Evolutionary conservation across 2,888 invertebrate species (phyloP).

Genomic region (Hypomecis atomaria): DNA sequence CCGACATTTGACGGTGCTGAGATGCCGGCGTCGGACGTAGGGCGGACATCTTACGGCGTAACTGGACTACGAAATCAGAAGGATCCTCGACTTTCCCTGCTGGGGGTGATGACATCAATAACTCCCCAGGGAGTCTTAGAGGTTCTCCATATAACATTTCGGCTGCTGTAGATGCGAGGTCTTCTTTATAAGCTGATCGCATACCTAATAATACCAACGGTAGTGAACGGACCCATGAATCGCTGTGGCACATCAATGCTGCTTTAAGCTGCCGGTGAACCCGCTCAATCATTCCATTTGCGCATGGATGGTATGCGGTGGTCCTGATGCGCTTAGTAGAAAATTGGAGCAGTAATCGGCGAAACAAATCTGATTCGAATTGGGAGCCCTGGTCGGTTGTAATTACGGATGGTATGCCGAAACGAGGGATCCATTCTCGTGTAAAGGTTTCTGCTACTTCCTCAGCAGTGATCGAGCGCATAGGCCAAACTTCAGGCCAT

Average conservation of each 20-base stretch:
- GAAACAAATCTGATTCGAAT: background rate
- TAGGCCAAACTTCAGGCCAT: background rate
- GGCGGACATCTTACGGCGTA: too few relatives aligned
- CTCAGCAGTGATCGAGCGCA: background rate
- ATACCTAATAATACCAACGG: slow-evolving; percentile 7
- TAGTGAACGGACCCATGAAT: background rate
- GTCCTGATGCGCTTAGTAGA: slow-evolving; percentile 1
- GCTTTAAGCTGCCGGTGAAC: background rate
- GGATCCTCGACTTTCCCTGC: too few relatives aligned
- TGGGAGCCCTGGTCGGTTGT: background rate
- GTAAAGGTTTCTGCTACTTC: background rate
- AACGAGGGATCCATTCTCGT: background rate
- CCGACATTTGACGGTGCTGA: too few relatives aligned
- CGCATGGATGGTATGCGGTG: background rate
- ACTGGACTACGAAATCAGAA: too few relatives aligned
- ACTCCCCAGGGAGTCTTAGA: too few relatives aligned
- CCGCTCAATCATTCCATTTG: too few relatives aligned
- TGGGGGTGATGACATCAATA: too few relatives aligned
- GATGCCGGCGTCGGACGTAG: too few relatives aligned
- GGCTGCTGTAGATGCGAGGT: too few relatives aligned
- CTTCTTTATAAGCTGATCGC: too few relatives aligned
- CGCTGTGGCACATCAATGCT: slow-evolving; percentile 2
- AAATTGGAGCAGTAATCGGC: background rate
- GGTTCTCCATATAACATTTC: too few relatives aligned
- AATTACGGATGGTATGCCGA: background rate